A percentile compares a stretch with the other conserved stretches of the same genome.
These are phyloP conservation scores for Aspidiotus rigidus DNA, from an alignment of 2,888 invertebrate genomes.

Conservation along the genomic window DNA sequence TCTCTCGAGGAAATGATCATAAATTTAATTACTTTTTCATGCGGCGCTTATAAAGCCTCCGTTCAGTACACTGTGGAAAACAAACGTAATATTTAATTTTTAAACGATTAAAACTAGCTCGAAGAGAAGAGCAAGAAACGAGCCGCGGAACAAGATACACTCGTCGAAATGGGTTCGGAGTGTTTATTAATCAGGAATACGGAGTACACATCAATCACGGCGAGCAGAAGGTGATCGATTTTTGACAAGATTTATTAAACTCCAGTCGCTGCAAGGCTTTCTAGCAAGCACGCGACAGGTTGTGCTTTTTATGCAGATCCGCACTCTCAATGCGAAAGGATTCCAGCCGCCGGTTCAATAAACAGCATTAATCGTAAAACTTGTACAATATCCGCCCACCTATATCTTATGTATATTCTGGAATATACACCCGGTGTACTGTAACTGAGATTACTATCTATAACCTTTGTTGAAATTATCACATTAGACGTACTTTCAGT, in stretches of 20 bases:
- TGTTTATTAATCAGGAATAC: conserved; percentile 21
- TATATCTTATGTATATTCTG: not conserved
- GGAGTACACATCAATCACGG: conserved; percentile 18
- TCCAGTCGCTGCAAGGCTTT: conserved; percentile 20
- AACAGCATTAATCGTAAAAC: not conserved
- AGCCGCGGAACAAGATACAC: not conserved
- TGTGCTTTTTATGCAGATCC: conserved; percentile 6
- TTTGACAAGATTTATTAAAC: conserved; percentile 29
- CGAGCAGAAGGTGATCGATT: conserved; percentile 19
- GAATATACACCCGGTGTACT: not conserved
- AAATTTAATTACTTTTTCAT: not conserved
- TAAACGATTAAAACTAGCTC: conserved; percentile 1
- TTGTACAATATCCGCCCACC: conserved; percentile 15
- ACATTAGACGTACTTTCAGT: no score
- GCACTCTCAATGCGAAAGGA: conserved; percentile 1
- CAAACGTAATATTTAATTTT: not conserved
- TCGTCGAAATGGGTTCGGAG: no score
- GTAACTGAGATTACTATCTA: conserved; percentile 6
- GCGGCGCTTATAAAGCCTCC: not conserved
- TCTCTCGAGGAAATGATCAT: not conserved
- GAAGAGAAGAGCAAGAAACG: not conserved
- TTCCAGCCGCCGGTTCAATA: conserved; percentile 16
- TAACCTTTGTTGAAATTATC: not conserved
- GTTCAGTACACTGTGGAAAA: not conserved
- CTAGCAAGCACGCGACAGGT: conserved; percentile 27